A percentile compares a stretch with the other conserved stretches of the same genome.
These are phyloP conservation scores for Drosophila bipectinata DNA, from an alignment of 1,140 invertebrate genomes.

Conservation along the genomic window DNA sequence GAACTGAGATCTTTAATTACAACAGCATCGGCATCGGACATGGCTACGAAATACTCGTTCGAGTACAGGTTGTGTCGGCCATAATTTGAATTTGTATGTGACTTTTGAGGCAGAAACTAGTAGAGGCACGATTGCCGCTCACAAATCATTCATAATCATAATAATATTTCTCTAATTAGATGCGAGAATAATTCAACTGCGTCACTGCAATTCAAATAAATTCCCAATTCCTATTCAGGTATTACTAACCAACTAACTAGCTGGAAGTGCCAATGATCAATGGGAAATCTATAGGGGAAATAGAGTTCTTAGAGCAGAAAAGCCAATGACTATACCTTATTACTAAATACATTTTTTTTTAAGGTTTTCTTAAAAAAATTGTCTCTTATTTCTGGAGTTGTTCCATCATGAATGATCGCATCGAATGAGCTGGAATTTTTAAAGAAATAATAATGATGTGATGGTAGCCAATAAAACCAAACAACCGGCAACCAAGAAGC, in stretches of 20 bases:
- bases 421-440: slow-evolving; percentile 13
- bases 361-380: neutral
- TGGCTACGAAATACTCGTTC: neutral
- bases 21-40: slow-evolving; percentile 10
- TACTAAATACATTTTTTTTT: neutral
- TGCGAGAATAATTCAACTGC: slow-evolving; percentile 30
- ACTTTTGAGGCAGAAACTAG: neutral
- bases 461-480: slow-evolving; percentile 16
- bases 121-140: neutral
- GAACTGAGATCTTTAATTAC: slow-evolving; percentile 38
- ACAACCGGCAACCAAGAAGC: slow-evolving; percentile 3
- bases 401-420: slow-evolving; percentile 10
- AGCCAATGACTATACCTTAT: neutral
- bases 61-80: slow-evolving; percentile 23
- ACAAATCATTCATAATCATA: slow-evolving; percentile 53
- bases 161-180: slow-evolving; percentile 16
- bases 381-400: neutral
- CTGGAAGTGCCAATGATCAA: slow-evolving; percentile 3
- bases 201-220: slow-evolving; percentile 12
- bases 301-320: neutral
- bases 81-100: neutral
- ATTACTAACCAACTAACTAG: neutral
- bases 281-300: slow-evolving; percentile 6
- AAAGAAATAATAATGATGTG: slow-evolving; percentile 23
- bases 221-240: neutral